These are phyloP conservation scores for Hemithea aestivaria DNA, from an alignment of 2,888 invertebrate species.

Conservation along the genomic window DNA sequence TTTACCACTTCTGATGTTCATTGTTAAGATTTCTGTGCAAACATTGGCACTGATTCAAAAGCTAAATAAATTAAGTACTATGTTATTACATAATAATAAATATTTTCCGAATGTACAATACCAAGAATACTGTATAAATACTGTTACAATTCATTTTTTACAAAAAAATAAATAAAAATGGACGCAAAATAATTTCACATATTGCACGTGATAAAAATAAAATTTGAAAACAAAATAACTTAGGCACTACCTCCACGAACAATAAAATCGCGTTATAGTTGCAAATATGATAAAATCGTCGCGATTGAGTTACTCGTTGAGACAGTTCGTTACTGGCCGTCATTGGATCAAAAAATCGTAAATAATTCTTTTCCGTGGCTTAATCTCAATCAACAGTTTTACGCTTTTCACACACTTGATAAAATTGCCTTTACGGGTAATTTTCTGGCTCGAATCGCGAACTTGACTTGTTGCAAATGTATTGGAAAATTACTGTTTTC, in stretches of 20 bases:
- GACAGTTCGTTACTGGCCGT: slow-evolving; percentile 38
- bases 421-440: too few species aligned
- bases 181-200: slow-evolving; percentile 74
- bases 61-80: slow-evolving; percentile 40
- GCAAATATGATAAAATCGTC: too few species aligned
- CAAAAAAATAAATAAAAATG: slow-evolving; percentile 49
- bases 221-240: slow-evolving; percentile 27
- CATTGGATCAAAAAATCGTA: slow-evolving; percentile 19
- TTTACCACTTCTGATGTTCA: too few species aligned
- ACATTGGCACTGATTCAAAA: slow-evolving; percentile 53
- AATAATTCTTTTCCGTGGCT: slow-evolving; percentile 38
- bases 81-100: slow-evolving; percentile 18
- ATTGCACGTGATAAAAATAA: slow-evolving; percentile 64
- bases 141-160: slow-evolving; percentile 59
- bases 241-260: too few species aligned
- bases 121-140: slow-evolving; percentile 68
- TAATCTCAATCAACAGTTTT: slow-evolving; percentile 56
- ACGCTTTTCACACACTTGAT: too few species aligned
- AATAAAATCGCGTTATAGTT: too few species aligned
- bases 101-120: slow-evolving; percentile 37
- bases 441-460: too few species aligned
- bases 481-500: too few species aligned
- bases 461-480: too few species aligned
- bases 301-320: too few species aligned
- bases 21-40: too few species aligned